These are phyloP conservation scores for Heterotis niloticus DNA, from an alignment of 2,113 vertebrate species.

Conservation along the genomic window DNA sequence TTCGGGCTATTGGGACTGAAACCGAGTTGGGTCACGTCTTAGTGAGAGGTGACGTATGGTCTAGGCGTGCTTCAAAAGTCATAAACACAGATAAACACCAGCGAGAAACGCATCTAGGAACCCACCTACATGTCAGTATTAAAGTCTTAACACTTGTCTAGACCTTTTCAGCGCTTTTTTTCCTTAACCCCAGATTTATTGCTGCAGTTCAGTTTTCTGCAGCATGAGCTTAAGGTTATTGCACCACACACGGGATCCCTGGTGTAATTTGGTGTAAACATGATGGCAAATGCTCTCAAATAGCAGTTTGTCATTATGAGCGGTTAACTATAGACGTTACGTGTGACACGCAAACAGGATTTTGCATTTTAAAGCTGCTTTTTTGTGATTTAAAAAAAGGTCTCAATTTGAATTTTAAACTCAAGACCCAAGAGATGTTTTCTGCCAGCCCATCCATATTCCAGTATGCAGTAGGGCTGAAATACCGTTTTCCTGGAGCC, in stretches of 20 bases:
- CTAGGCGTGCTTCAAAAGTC: slow-evolving; percentile 33
- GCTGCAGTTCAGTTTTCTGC: neutral
- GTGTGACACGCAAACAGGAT: neutral
- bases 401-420: no score
- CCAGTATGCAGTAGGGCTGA: no score
- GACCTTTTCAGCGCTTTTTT: slow-evolving; percentile 7
- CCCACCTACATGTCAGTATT: slow-evolving; percentile 24
- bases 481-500: no score
- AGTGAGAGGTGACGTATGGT: slow-evolving; percentile 31
- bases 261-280: no score
- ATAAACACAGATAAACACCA: slow-evolving; percentile 31
- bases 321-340: neutral
- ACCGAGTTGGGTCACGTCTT: slow-evolving; percentile 21
- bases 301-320: neutral
- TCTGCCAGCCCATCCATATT: no score
- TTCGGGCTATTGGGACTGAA: slow-evolving; percentile 16
- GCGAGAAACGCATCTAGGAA: slow-evolving; percentile 9
- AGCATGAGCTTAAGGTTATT: neutral
- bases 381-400: no score
- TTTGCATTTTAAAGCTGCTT: no score
- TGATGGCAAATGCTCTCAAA: neutral
- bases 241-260: no score
- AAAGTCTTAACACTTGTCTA: slow-evolving; percentile 17
- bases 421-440: no score
- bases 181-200: neutral